Evolutionary conservation across 2,888 invertebrate genomes (phyloP).

Genomic region (Aphrophora alni): DNA sequence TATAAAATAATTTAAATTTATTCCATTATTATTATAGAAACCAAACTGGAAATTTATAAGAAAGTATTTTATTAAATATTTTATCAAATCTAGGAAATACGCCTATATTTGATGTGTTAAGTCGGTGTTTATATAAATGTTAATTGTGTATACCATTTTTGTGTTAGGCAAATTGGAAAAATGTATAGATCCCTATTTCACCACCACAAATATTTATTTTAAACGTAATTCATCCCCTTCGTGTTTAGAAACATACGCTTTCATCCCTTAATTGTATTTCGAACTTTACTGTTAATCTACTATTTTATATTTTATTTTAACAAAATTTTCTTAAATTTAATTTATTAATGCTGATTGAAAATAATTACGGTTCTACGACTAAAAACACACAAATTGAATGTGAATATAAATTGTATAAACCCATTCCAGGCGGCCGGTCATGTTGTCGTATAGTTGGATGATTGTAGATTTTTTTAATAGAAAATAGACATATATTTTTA

Average conservation of each 20-base stretch:
- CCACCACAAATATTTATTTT: not conserved
- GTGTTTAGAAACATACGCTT: not conserved
- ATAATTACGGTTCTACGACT: not conserved
- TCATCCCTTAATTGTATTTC: not conserved
- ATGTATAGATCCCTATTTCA: not conserved
- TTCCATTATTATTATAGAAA: too few relatives aligned
- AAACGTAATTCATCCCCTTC: not conserved
- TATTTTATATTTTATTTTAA: not conserved
- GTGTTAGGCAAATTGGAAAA: not conserved
- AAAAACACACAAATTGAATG: not conserved
- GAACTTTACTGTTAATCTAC: not conserved
- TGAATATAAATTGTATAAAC: not conserved
- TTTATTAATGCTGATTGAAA: not conserved
- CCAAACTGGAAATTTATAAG: not conserved
- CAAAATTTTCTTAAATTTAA: not conserved
- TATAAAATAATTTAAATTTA: too few relatives aligned
- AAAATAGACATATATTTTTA: slow-evolving; percentile 41
- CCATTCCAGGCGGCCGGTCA: not conserved
- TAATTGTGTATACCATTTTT: slow-evolving; percentile 1
- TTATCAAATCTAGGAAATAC: not conserved
- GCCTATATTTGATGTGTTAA: not conserved
- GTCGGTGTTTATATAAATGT: not conserved
- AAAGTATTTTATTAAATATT: not conserved
- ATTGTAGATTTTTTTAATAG: not conserved
- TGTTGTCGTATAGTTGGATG: not conserved